phyloP scores from a whole-genome alignment of 2,113 vertebrate species.

The Boleophthalmus pectinirostris region DNA sequence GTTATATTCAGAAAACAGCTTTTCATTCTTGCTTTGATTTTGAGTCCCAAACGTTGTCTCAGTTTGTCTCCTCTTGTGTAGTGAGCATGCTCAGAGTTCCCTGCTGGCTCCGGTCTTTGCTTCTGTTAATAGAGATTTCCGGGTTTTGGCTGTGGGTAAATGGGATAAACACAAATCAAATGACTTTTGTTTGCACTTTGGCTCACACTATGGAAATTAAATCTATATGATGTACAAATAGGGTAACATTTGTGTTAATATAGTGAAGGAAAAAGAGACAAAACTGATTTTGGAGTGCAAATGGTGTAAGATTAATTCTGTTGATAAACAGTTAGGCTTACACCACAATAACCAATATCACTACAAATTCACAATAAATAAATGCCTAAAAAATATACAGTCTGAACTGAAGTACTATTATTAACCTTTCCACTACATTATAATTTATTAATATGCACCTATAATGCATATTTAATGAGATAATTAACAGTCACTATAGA shows the following conservation, averaged over 20 bases:
- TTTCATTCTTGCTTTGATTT: not conserved
- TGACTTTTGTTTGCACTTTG: not conserved
- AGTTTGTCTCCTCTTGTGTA: not conserved
- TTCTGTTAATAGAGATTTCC: conserved; percentile 19
- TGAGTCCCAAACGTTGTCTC: not conserved
- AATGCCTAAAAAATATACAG: not conserved
- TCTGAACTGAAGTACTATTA: not conserved
- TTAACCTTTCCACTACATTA: not conserved
- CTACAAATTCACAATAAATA: not conserved
- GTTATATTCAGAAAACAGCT: not conserved
- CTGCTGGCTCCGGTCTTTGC: conserved; percentile 23
- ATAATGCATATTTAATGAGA: conserved; percentile 2
- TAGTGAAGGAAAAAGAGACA: not conserved
- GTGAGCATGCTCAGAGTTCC: conserved; percentile 7
- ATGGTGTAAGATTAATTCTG: not conserved
- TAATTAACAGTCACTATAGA: not conserved
- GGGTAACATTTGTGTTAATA: conserved; percentile 16
- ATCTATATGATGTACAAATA: conserved; percentile 27
- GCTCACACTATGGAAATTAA: conserved; percentile 28
- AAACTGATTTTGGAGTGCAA: not conserved
- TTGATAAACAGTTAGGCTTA: too few species aligned
- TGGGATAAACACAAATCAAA: conserved; percentile 21
- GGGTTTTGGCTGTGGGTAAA: conserved; percentile 23
- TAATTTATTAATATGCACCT: not conserved
- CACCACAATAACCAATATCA: not conserved